Conservation (phyloP, 1,140 invertebrate genomes). For the Hermatobates lingyangjiaoensis region DNA sequence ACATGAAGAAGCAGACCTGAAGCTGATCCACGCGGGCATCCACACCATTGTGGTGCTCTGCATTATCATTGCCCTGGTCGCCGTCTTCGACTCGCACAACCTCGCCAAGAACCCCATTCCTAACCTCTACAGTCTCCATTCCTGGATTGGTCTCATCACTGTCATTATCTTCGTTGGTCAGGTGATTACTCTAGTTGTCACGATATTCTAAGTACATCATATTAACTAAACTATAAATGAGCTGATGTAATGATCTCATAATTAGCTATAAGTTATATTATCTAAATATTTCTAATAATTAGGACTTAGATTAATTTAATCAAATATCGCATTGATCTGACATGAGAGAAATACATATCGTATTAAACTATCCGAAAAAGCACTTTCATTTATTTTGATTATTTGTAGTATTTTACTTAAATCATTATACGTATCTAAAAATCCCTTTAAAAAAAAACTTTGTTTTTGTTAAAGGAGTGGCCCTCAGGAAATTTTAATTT, state of each 20-base stretch:
- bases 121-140: slow-evolving; percentile 69
- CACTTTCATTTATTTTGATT: too few relatives aligned
- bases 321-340: not conserved
- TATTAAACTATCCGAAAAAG: not conserved
- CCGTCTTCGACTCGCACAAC: slow-evolving; percentile 75
- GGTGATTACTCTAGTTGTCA: slow-evolving; percentile 26
- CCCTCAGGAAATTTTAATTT: too few relatives aligned
- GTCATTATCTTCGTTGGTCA: slow-evolving; percentile 57
- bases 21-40: slow-evolving; percentile 52
- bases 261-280: not conserved
- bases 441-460: too few relatives aligned
- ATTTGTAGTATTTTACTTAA: too few relatives aligned
- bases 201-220: not conserved
- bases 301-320: not conserved
- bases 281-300: not conserved
- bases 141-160: slow-evolving; percentile 63
- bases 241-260: not conserved
- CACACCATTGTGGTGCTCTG: slow-evolving; percentile 44
- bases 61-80: slow-evolving; percentile 43
- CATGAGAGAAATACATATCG: not conserved
- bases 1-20: slow-evolving; percentile 52
- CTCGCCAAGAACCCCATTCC: slow-evolving; percentile 34
- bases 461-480: too few relatives aligned
- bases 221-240: not conserved
- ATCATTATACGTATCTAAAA: too few relatives aligned